phyloP scores from a whole-genome alignment of 1,140 invertebrate species.

The Vollenhovia emeryi region DNA sequence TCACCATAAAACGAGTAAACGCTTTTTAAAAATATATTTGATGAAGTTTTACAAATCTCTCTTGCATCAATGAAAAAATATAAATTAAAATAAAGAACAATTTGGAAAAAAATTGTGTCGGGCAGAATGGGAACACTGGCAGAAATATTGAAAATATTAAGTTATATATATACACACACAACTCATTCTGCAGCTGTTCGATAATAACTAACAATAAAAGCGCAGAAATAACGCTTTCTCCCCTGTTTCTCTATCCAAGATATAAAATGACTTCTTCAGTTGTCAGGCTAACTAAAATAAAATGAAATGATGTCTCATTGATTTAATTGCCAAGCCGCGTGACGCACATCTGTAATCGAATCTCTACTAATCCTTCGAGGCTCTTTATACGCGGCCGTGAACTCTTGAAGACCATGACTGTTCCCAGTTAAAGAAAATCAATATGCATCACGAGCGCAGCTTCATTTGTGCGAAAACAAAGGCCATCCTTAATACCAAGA shows the following conservation, averaged over 20 bases:
- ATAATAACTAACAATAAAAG: background rate
- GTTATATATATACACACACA: background rate
- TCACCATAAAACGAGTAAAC: background rate
- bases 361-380: background rate
- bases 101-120: background rate
- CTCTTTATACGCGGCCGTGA: background rate
- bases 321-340: no score
- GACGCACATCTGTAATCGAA: no score
- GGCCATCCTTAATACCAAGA: conserved; percentile 22
- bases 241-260: background rate
- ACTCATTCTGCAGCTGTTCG: background rate
- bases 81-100: background rate
- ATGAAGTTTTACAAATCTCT: background rate
- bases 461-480: conserved; percentile 37
- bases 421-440: conserved; percentile 29
- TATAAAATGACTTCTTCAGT: no score
- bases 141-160: background rate
- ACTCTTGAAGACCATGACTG: conserved; percentile 22
- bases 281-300: no score
- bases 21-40: background rate
- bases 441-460: conserved; percentile 34
- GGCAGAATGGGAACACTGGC: background rate
- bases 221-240: background rate
- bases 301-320: no score
- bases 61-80: background rate